Evolutionary conservation across 2,797 vertebrate genomes (phyloP).

Genomic region (Myripristis jacobus): DNA sequence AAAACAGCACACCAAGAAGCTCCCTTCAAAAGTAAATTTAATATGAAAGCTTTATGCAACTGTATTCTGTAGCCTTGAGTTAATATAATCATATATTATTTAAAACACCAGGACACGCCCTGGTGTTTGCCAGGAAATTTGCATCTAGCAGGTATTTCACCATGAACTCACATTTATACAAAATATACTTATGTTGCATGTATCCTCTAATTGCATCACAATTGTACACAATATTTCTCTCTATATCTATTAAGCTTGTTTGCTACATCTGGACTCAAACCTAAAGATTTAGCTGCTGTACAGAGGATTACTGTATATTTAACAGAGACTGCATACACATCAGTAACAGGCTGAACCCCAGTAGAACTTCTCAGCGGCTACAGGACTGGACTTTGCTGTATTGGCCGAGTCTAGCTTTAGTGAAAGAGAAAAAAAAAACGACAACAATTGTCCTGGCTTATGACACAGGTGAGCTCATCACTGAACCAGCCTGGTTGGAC

Average conservation of each 20-base stretch:
- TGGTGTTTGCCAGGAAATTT: no score
- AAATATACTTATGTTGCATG: not conserved
- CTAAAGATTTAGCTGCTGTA: not conserved
- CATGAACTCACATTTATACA: not conserved
- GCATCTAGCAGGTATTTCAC: not conserved
- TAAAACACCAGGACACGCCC: no score
- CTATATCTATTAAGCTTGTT: not conserved
- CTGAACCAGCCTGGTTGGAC: slow-evolving; percentile 38
- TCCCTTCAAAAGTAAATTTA: not conserved
- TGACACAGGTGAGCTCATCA: slow-evolving; percentile 25
- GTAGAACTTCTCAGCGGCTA: not conserved
- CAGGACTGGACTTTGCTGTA: not conserved
- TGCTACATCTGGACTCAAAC: not conserved
- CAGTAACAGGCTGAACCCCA: not conserved
- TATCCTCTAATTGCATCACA: not conserved
- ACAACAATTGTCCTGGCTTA: slow-evolving; percentile 7
- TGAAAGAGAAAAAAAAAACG: no score
- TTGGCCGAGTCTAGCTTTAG: slow-evolving; percentile 20
- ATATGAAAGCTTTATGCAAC: no score
- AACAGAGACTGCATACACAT: not conserved
- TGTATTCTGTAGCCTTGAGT: no score
- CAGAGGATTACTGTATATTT: not conserved
- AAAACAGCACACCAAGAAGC: not conserved
- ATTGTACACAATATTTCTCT: not conserved
- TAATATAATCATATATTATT: no score